Percentiles rank a stretch among this genome's conserved stretches.
phyloP scores from a whole-genome alignment of 1,140 invertebrate genomes.

The Caerostris extrusa region DNA sequence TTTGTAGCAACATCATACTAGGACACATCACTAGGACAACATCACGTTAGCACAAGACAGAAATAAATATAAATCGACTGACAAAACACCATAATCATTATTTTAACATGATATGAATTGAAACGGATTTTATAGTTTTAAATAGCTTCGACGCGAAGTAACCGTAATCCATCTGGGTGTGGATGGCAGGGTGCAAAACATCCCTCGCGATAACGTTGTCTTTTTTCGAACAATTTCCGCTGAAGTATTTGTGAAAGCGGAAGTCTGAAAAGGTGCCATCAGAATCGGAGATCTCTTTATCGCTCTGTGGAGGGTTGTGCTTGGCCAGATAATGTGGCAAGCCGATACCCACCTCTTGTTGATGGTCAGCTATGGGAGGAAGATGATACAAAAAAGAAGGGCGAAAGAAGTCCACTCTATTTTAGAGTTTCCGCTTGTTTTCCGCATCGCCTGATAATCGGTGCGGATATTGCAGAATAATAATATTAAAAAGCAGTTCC shows the following conservation, averaged over 20 bases:
- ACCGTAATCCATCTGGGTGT: neutral
- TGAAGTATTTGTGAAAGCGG: neutral
- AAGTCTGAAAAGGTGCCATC: neutral
- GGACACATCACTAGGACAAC: too few species aligned
- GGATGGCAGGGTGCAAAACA: neutral
- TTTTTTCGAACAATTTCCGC: conserved; percentile 30
- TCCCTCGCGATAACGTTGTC: neutral
- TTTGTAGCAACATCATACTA: too few species aligned
- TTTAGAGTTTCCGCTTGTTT: neutral
- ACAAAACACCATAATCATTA: neutral
- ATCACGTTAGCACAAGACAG: too few species aligned
- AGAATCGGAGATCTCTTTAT: neutral
- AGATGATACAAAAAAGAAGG: conserved; percentile 12
- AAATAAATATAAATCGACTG: too few species aligned
- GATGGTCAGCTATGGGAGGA: neutral
- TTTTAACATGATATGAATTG: neutral
- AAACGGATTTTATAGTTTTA: conserved; percentile 19
- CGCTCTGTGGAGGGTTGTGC: neutral
- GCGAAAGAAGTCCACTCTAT: neutral
- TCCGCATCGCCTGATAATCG: neutral
- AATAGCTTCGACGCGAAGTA: neutral
- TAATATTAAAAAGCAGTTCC: neutral
- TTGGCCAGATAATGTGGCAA: neutral
- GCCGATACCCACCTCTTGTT: neutral
- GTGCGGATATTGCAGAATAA: neutral